Conservation (phyloP, 2,113 vertebrate species). For the Apeltes quadracus region DNA sequence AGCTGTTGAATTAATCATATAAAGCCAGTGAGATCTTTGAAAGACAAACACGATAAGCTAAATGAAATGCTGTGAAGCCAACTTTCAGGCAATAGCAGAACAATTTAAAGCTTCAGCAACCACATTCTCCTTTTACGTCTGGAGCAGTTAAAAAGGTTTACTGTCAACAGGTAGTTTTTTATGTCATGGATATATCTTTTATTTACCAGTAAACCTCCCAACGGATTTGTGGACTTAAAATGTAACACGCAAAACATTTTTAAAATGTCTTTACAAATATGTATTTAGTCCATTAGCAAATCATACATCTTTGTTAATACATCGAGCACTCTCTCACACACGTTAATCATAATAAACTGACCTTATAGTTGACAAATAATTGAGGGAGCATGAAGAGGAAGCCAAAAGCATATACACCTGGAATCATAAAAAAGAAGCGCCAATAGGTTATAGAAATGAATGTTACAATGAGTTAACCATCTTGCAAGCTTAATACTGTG, state of each 20-base stretch:
- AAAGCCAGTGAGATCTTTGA: not conserved
- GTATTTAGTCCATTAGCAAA: not conserved
- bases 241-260: not conserved
- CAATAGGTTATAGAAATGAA: not conserved
- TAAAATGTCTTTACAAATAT: not conserved
- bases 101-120: not conserved
- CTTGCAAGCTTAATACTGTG: not conserved
- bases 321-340: not conserved
- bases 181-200: not conserved
- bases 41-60: not conserved
- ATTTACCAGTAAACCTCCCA: not conserved
- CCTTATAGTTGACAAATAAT: slow-evolving; percentile 99
- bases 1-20: slow-evolving; percentile 80
- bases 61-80: not conserved
- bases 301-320: not conserved
- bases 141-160: not conserved
- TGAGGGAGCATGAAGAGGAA: slow-evolving; percentile 99
- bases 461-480: not conserved
- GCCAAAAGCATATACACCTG: slow-evolving; percentile 97
- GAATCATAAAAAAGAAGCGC: not conserved
- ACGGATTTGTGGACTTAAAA: not conserved
- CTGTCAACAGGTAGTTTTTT: not conserved
- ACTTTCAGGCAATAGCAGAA: not conserved
- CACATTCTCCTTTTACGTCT: not conserved
- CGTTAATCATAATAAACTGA: slow-evolving; percentile 60